Base-by-base conservation (phyloP, 2,113 vertebrate species). In the Chamaea fasciata region DNA sequence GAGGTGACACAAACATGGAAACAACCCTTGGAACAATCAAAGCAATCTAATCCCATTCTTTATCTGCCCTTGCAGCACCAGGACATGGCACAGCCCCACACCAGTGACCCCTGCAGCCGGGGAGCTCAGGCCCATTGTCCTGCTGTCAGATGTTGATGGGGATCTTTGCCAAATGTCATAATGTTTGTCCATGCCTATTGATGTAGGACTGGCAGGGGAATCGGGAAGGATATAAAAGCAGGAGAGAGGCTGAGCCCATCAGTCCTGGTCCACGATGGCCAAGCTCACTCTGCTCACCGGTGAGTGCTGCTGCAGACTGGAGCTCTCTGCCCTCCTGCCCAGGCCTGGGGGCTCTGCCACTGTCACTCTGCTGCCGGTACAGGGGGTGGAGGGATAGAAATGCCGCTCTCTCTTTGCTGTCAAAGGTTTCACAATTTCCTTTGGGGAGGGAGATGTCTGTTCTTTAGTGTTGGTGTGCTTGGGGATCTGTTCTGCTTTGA, bases 61-160 rank as follows among this genome's bases (percentile, higher is more conserved):
- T 26, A 55, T 17, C n/a, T 37, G 21, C 68, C 16, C 23, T 5
- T 6, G 33, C 22, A 62, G 24, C 42, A 31, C 2, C 68, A 39
- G 68, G 81, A 55, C 22, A 2, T 27, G 81, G 81, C 81, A 44
- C 33, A 2, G 56, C 37, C 20, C 73, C 35, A 39, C 42, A 76
- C 10, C 10, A 28, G 27, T 26, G 46, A 10, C 69, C 65, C 78
- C 50, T 63, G 8, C 83, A 49, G 37, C 17, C 19, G 31, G 17
- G 3, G 44, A 19, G 15, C 35, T 21, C 59, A 16, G 46, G 9
- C 57, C 46, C 57, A 21, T 39, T 62, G 74, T 77, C 28, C 28
- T 13, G 35, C 13, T 7, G 44, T 7, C 44, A 15, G 6, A 2
- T 47, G n/a, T n/a, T n/a, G n/a, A n/a, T 47, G 4, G 3, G 2